These are phyloP conservation scores for Pseudopleuronectes americanus DNA, from an alignment of 2,797 vertebrate genomes.

Conservation along the genomic window DNA sequence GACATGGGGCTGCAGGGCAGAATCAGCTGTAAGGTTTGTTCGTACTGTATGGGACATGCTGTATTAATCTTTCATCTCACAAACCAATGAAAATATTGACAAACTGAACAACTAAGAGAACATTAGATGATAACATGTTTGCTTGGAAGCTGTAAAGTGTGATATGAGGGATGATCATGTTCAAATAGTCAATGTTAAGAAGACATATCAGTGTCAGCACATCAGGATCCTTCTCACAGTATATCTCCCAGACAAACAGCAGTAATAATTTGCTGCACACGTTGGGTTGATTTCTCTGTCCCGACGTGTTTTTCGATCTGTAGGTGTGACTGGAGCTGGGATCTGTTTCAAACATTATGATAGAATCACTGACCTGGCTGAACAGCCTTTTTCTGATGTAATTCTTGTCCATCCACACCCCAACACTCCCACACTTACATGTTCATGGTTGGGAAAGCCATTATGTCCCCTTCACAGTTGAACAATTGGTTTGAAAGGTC, in stretches of 20 bases:
- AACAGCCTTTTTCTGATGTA: background rate
- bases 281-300: background rate
- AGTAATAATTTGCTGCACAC: background rate
- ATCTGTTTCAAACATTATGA: background rate
- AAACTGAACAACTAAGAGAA: too few relatives aligned
- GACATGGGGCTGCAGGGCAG: background rate
- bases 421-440: background rate
- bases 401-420: background rate
- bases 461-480: conserved; percentile 20
- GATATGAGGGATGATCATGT: too few relatives aligned
- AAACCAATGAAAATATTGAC: too few relatives aligned
- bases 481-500: conserved; percentile 32
- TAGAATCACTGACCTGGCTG: background rate
- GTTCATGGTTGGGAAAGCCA: conserved; percentile 2
- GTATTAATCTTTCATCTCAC: background rate
- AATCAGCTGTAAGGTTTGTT: background rate
- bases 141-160: too few relatives aligned
- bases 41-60: background rate
- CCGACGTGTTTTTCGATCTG: background rate
- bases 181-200: background rate
- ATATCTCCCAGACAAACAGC: background rate
- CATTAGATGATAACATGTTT: too few relatives aligned
- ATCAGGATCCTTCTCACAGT: background rate
- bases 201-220: background rate
- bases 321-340: background rate